Base-by-base conservation (phyloP, 1,140 invertebrate genomes). In the Acromyrmex heyeri region DNA sequence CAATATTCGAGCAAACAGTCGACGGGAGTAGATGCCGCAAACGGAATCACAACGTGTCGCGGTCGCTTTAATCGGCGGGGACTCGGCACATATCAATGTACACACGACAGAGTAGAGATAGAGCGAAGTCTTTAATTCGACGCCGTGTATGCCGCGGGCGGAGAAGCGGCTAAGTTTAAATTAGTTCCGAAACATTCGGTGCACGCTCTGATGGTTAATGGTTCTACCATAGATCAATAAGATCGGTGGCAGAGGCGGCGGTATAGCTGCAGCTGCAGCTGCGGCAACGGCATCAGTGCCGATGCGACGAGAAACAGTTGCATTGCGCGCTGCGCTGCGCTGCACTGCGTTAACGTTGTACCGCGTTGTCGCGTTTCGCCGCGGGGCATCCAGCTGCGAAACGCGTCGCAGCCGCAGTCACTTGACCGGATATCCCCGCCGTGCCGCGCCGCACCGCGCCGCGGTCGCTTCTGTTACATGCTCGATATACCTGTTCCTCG, bases 131-230 rank as follows among this genome's bases (percentile, higher is more conserved):
- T 91, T 93, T 91, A 90, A 92, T 91, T 92, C 78, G 88, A 88
- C 86, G 89, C 90, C 91, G 90, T 57, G 59, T 75, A 57, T 64
- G 65, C 62, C 70, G 69, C 27, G 27, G 44, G 67, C 75, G 77
- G 38, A 76, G 91, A 89, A 89, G 89, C 87, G 87, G 86, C 89
- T 87, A 93, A 93, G 91, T 94, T 93, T 93, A 94, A 94, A 94
- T 94, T 94, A 94, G 92, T 94, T 94, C 90, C 90, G 91, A 92
- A 94, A 93, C 93, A 92, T 93, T 94, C 91, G 92, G 90, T 90
- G 90, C 91, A 90, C 91, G 87, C 90, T 90, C 76, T 90, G 88
- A 85, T 89, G 91, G 90, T 92, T 93, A 93, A 93, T 92, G 93
- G 92, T 90, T 92, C 89, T 88, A 70, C 69, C 79, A 79, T 61